Evolutionary conservation across 1,140 invertebrate species (phyloP).

Genomic region (Zaprionus tsacasi): DNA sequence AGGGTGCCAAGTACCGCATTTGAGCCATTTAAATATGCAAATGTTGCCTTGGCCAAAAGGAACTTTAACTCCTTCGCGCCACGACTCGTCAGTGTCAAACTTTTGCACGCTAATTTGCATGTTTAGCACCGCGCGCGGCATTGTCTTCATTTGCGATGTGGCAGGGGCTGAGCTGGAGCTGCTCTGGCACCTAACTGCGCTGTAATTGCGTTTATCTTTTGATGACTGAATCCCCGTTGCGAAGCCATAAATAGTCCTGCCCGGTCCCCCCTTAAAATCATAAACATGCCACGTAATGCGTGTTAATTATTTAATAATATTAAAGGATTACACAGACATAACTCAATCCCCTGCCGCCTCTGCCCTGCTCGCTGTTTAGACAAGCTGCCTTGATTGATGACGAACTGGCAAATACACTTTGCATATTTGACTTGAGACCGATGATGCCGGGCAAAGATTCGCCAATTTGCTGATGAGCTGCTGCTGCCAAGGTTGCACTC

Average conservation of each 20-base stretch:
- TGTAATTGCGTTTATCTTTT: constrained; percentile 79
- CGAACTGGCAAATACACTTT: constrained; percentile 8
- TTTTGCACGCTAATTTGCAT: constrained; percentile 76
- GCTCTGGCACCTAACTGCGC: constrained; percentile 45
- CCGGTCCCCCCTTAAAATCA: constrained; percentile 34
- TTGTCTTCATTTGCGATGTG: constrained; percentile 56
- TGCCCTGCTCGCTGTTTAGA: background rate
- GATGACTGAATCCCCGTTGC: constrained; percentile 66
- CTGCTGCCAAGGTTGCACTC: constrained; percentile 59
- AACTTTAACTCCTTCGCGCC: constrained; percentile 75
- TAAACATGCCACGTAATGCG: constrained; percentile 69
- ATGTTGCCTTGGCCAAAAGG: constrained; percentile 54
- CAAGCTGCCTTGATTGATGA: constrained; percentile 47
- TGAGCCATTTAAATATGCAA: constrained; percentile 81
- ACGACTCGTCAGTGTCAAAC: constrained; percentile 49
- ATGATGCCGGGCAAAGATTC: constrained; percentile 38
- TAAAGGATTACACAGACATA: constrained; percentile 69
- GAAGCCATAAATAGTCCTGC: constrained; percentile 33
- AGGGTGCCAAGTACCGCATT: constrained; percentile 71
- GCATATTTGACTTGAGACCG: constrained; percentile 11
- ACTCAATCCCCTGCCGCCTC: constrained; percentile 23
- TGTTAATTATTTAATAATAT: constrained; percentile 81
- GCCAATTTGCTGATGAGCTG: constrained; percentile 56
- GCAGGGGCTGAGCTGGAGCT: constrained; percentile 5
- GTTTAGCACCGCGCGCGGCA: constrained; percentile 61